Percentiles rank a stretch among this genome's conserved stretches.
Evolutionary conservation across 2,888 invertebrate species (phyloP).

Genomic region (Choristoneura rosaceana): DNA sequence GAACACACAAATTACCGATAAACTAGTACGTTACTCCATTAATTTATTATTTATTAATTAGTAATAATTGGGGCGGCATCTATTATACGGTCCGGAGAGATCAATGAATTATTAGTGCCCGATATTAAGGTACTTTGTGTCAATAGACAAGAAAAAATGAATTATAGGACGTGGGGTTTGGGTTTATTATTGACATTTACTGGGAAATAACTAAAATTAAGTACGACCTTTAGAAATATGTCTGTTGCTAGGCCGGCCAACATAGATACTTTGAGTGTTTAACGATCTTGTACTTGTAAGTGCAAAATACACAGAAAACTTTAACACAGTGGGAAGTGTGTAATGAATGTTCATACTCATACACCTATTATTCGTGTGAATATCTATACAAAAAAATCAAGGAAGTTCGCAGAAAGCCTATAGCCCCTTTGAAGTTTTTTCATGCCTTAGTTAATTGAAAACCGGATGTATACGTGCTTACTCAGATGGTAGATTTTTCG

Average conservation of each 20-base stretch:
- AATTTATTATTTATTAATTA: constrained; percentile 39
- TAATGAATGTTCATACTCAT: no score
- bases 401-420: no score
- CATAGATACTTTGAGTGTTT: background rate
- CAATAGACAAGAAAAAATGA: constrained; percentile 2
- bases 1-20: constrained; percentile 19
- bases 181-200: background rate
- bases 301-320: background rate
- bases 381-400: no score
- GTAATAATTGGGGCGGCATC: constrained; percentile 31
- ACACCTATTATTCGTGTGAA: no score
- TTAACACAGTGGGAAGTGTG: no score
- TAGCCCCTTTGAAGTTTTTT: no score
- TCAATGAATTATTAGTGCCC: constrained; percentile 32
- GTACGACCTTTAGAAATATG: background rate
- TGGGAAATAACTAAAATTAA: background rate
- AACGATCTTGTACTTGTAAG: background rate
- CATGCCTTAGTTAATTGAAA: no score
- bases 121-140: background rate
- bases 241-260: background rate
- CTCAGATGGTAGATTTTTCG: no score
- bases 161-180: background rate
- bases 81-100: constrained; percentile 22
- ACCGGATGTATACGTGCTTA: no score
- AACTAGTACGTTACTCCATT: constrained; percentile 25